Evolutionary conservation across 2,113 vertebrate genomes (phyloP).

Genomic region (Lynx canadensis): DNA sequence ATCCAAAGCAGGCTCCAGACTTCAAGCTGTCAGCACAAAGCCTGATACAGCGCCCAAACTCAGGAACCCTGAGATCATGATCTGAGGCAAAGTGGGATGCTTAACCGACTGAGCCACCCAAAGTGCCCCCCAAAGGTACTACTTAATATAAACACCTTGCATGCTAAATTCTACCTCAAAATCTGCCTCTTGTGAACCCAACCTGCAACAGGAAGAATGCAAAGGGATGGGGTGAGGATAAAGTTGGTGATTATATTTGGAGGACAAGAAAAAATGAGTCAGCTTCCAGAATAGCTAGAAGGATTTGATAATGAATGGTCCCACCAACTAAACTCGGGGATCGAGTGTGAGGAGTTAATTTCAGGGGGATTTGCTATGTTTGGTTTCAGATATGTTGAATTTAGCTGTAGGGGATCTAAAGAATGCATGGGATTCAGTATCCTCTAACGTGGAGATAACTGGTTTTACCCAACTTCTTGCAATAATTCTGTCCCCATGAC

Average conservation of each 20-base stretch:
- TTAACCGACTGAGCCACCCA: no score
- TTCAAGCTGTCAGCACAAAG: no score
- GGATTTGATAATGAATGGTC: background rate
- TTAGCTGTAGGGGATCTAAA: background rate
- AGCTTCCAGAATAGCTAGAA: background rate
- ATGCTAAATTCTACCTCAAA: background rate
- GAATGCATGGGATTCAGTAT: background rate
- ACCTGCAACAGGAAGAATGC: background rate
- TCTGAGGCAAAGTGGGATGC: no score
- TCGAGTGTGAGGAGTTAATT: background rate
- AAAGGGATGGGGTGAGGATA: rapidly evolving
- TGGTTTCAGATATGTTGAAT: background rate
- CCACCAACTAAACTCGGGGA: background rate
- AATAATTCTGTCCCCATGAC: background rate
- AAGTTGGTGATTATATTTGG: background rate
- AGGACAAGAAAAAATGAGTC: background rate
- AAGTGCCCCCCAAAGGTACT: no score
- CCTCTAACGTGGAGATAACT: background rate
- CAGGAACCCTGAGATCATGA: no score
- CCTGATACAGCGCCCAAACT: no score
- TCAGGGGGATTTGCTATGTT: background rate
- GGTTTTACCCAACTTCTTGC: background rate
- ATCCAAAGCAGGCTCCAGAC: no score
- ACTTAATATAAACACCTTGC: background rate
- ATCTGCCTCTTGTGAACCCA: background rate